Percentiles rank a stretch among this genome's conserved stretches.
Conservation (phyloP, 2,797 vertebrate species). For the Lepilemur ruficaudatus region DNA sequence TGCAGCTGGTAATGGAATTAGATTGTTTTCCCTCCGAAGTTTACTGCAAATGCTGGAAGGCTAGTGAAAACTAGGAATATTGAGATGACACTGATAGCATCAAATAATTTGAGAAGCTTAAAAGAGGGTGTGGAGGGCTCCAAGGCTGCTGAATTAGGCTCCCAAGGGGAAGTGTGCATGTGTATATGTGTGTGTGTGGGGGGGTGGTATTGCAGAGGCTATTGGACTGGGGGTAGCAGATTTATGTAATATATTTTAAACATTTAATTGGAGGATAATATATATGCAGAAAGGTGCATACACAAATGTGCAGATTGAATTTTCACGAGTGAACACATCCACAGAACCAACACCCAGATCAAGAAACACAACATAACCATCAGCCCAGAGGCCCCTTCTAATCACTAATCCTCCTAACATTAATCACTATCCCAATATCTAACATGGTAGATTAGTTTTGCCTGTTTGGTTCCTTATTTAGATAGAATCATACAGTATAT, state of each 20-base stretch:
- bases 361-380: background rate
- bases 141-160: background rate
- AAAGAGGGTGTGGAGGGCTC: background rate
- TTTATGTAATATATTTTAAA: constrained; percentile 16
- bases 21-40: constrained; percentile 25
- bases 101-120: background rate
- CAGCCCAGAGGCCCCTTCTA: background rate
- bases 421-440: background rate
- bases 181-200: background rate
- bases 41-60: constrained; percentile 7
- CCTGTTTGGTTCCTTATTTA: constrained; percentile 7
- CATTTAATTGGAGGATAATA: background rate
- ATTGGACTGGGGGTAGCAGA: background rate
- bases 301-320: background rate
- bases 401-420: background rate
- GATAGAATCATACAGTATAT: background rate
- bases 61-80: background rate
- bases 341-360: background rate
- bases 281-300: background rate
- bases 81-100: background rate
- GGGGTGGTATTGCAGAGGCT: background rate
- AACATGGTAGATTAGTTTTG: background rate
- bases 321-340: background rate
- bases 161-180: background rate
- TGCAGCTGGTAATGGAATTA: constrained; percentile 10